Conservation (phyloP, 2,113 vertebrate genomes). For the Myotis brandtii region DNA sequence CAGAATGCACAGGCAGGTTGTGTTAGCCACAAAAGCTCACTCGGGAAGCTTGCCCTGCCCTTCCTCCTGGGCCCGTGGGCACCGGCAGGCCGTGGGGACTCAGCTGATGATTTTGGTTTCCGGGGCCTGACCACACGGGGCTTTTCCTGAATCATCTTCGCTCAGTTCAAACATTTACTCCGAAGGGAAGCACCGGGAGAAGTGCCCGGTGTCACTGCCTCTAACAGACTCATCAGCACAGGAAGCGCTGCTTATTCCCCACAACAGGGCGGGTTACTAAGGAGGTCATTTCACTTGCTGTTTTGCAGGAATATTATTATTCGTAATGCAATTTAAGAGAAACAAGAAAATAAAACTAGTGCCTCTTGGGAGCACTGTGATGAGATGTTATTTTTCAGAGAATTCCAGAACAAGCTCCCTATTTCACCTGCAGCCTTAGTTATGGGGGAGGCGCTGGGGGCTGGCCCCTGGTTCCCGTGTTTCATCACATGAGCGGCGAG, state of each 20-base stretch:
- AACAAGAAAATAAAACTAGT: background rate
- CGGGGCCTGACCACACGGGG: background rate
- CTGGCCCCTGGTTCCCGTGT: background rate
- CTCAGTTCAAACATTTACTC: no score
- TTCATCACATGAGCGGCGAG: no score
- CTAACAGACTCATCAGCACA: background rate
- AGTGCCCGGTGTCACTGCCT: background rate
- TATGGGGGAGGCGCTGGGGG: no score
- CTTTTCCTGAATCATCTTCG: background rate
- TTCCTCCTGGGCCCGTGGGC: no score
- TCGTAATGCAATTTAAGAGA: background rate
- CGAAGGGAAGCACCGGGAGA: background rate
- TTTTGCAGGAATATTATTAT: background rate
- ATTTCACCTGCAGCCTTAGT: no score
- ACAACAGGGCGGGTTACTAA: background rate
- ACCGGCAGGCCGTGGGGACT: no score
- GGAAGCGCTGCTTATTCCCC: background rate
- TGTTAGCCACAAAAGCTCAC: no score
- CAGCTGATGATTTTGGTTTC: no score
- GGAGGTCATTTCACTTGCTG: background rate
- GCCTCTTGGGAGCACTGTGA: background rate
- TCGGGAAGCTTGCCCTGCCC: no score
- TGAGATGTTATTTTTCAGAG: background rate
- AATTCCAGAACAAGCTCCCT: no score
- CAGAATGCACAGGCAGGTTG: fast-evolving